Evolutionary conservation across 1,140 invertebrate species (phyloP).

Genomic region (Hirudo medicinalis): DNA sequence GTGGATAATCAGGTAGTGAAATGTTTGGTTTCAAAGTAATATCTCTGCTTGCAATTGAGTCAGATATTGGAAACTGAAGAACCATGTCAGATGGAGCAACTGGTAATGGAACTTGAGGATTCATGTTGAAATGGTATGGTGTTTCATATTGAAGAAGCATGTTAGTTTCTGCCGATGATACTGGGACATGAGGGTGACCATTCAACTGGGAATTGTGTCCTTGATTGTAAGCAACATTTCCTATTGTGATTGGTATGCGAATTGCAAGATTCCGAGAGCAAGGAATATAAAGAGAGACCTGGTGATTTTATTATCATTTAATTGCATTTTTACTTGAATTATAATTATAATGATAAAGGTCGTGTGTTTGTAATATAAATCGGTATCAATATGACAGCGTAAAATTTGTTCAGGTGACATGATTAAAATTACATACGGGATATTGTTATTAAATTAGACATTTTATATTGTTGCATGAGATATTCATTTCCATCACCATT

Average conservation of each 20-base stretch:
- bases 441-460: not conserved
- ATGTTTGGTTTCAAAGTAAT: no score
- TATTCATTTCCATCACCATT: not conserved
- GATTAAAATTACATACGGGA: not conserved
- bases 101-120: constrained; percentile 41
- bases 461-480: not conserved
- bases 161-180: no score
- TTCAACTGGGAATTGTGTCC: constrained; percentile 34
- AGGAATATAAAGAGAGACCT: not conserved
- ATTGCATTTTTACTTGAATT: no score
- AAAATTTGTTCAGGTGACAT: no score
- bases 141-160: constrained; percentile 29
- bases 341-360: no score
- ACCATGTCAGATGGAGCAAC: constrained; percentile 22
- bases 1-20: constrained; percentile 25
- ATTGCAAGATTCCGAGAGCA: not conserved
- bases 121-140: constrained; percentile 43
- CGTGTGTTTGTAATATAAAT: no score
- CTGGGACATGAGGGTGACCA: no score
- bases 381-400: no score
- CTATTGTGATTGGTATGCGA: constrained; percentile 26
- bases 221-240: constrained; percentile 44
- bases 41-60: not conserved
- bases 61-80: not conserved
- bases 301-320: no score